Percentiles rank a stretch among this genome's conserved stretches.
Evolutionary conservation across 1,140 invertebrate genomes (phyloP).

Genomic region (Pentalonia nigronervosa): DNA sequence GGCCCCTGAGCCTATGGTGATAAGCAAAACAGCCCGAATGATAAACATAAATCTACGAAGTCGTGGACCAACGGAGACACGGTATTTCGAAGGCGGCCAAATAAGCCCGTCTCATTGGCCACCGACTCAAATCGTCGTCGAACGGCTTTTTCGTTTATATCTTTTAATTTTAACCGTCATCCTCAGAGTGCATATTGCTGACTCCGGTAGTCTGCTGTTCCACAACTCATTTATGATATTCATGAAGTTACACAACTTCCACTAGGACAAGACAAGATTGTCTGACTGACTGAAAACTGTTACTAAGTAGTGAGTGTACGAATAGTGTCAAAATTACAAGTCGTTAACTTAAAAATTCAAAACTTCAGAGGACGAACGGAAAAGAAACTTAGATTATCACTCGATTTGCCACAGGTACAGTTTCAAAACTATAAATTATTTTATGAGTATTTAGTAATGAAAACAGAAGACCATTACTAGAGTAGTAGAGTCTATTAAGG

Average conservation of each 20-base stretch:
- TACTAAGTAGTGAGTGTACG: too few relatives aligned
- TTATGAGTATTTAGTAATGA: neutral
- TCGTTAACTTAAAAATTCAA: neutral
- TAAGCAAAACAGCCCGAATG: neutral
- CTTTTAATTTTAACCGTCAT: too few relatives aligned
- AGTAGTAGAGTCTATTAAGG: neutral
- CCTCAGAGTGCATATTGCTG: too few relatives aligned
- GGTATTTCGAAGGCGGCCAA: slow-evolving; percentile 9
- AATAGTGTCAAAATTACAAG: too few relatives aligned
- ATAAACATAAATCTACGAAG: neutral
- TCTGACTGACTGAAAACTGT: too few relatives aligned
- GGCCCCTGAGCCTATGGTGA: neutral
- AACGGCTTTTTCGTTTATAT: neutral
- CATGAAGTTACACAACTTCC: too few relatives aligned
- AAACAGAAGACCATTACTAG: neutral
- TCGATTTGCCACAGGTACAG: neutral
- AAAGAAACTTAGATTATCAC: neutral
- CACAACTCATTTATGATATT: too few relatives aligned
- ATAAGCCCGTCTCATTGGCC: neutral
- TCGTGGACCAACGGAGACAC: neutral
- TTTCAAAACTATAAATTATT: neutral
- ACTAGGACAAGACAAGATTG: too few relatives aligned
- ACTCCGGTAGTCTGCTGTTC: too few relatives aligned
- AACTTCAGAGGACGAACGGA: neutral
- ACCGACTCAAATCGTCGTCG: neutral